Conservation (phyloP, 1,140 invertebrate species). For the Nilaparvata lugens region DNA sequence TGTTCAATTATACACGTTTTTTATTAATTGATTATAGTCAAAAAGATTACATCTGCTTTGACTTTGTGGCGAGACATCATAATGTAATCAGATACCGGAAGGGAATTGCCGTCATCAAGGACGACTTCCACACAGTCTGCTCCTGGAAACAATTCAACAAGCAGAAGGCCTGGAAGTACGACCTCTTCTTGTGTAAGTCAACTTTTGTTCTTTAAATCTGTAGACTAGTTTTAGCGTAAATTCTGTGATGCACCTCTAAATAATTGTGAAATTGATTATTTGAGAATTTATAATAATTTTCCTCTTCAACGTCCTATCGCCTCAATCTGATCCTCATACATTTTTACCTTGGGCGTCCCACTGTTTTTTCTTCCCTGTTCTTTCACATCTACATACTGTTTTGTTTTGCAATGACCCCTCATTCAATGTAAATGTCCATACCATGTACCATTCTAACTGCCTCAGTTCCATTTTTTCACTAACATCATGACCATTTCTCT, state of each 20-base stretch:
- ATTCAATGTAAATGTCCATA: too few species aligned
- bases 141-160: slow-evolving; percentile 89
- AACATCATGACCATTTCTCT: too few species aligned
- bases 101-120: slow-evolving; percentile 80
- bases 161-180: slow-evolving; percentile 76
- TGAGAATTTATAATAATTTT: background rate
- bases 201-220: background rate
- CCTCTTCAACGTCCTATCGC: too few species aligned
- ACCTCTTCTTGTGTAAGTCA: slow-evolving; percentile 61
- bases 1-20: too few species aligned
- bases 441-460: too few species aligned
- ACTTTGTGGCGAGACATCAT: slow-evolving; percentile 91
- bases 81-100: slow-evolving; percentile 90
- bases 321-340: background rate
- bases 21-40: slow-evolving; percentile 61
- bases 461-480: too few species aligned
- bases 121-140: slow-evolving; percentile 84
- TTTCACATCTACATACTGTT: too few species aligned
- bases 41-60: slow-evolving; percentile 95
- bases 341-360: too few species aligned
- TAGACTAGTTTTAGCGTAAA: background rate
- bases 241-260: background rate
- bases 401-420: too few species aligned
- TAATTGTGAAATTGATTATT: background rate
- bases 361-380: too few species aligned